Conservation (phyloP, 2,113 vertebrate species). For the Corydoras sp. region DNA sequence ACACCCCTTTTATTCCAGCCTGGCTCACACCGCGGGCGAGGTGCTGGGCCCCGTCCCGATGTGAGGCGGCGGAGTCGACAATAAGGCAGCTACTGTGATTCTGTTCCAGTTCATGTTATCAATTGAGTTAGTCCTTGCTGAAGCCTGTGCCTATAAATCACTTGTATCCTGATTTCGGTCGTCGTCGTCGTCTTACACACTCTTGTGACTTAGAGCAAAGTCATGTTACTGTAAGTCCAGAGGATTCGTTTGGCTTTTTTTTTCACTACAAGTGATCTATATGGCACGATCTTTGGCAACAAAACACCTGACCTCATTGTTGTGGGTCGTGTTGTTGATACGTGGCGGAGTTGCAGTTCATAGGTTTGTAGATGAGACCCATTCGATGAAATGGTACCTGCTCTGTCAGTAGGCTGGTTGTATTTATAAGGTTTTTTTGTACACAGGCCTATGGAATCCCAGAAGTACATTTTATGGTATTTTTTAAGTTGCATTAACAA, state of each 20-base stretch:
- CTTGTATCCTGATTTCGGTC: constrained; percentile 67
- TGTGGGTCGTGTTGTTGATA: constrained; percentile 79
- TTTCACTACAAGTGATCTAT: constrained; percentile 79
- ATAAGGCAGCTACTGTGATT: constrained; percentile 92
- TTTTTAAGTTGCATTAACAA: constrained; percentile 67
- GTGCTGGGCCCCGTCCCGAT: constrained; percentile 45
- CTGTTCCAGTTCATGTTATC: constrained; percentile 64
- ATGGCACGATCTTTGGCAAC: constrained; percentile 84
- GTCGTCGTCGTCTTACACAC: constrained; percentile 41
- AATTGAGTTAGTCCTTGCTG: constrained; percentile 64
- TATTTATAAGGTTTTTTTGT: constrained; percentile 59
- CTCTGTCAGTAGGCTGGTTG: constrained; percentile 63
- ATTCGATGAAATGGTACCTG: constrained; percentile 66
- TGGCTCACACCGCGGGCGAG: constrained; percentile 45
- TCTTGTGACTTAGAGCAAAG: constrained; percentile 35
- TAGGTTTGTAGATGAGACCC: constrained; percentile 56
- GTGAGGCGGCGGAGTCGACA: constrained; percentile 65
- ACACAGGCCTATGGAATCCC: constrained; percentile 55
- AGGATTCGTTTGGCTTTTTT: constrained; percentile 54
- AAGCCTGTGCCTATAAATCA: constrained; percentile 84
- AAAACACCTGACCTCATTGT: constrained; percentile 79
- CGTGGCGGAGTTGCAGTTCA: constrained; percentile 65
- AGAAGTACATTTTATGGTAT: constrained; percentile 63
- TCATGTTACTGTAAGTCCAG: constrained; percentile 59
- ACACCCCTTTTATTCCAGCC: constrained; percentile 40